Conservation (phyloP, 1,140 invertebrate genomes). For the Leptinotarsa lineolata region DNA sequence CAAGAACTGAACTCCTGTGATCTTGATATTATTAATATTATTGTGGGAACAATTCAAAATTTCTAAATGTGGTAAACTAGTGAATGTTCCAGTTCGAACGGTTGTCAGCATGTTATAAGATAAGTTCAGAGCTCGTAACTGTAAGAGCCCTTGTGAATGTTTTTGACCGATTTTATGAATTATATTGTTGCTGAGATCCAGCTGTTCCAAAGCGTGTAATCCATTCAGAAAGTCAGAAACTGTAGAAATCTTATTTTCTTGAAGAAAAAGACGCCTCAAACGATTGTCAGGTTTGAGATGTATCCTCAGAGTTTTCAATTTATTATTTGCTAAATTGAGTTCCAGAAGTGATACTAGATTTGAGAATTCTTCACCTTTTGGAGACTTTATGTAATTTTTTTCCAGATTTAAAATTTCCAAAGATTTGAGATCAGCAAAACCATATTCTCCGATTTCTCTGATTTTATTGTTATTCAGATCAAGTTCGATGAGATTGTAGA, state of each 20-base stretch:
- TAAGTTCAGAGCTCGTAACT: slow-evolving; percentile 40
- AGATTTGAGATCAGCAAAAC: slow-evolving; percentile 60
- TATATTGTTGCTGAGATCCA: slow-evolving; percentile 45
- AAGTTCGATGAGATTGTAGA: slow-evolving; percentile 61
- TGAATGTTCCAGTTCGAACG: slow-evolving; percentile 40
- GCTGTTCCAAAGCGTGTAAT: slow-evolving; percentile 42
- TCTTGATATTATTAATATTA: slow-evolving; percentile 37
- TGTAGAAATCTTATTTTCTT: slow-evolving; percentile 56
- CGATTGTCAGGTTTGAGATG: slow-evolving; percentile 36
- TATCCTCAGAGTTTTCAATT: slow-evolving; percentile 31
- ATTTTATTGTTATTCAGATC: slow-evolving; percentile 50
- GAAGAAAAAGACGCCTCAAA: slow-evolving; percentile 42
- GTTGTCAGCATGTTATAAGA: slow-evolving; percentile 39
- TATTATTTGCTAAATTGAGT: slow-evolving; percentile 47
- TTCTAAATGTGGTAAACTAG: slow-evolving; percentile 44
- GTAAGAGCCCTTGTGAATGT: slow-evolving; percentile 34
- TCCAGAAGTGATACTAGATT: slow-evolving; percentile 40
- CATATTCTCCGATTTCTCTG: slow-evolving; percentile 60
- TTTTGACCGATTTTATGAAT: slow-evolving; percentile 35
- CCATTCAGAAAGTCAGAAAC: slow-evolving; percentile 52
- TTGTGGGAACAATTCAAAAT: slow-evolving; percentile 47
- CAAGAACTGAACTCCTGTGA: slow-evolving; percentile 45
- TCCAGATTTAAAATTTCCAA: slow-evolving; percentile 59
- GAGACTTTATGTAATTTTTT: slow-evolving; percentile 41
- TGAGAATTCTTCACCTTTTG: slow-evolving; percentile 41